Evolutionary conservation across 2,888 invertebrate genomes (phyloP), one percentile per base, ranked within the genome.

Genomic region (Zootermopsis nevadensis): DNA sequence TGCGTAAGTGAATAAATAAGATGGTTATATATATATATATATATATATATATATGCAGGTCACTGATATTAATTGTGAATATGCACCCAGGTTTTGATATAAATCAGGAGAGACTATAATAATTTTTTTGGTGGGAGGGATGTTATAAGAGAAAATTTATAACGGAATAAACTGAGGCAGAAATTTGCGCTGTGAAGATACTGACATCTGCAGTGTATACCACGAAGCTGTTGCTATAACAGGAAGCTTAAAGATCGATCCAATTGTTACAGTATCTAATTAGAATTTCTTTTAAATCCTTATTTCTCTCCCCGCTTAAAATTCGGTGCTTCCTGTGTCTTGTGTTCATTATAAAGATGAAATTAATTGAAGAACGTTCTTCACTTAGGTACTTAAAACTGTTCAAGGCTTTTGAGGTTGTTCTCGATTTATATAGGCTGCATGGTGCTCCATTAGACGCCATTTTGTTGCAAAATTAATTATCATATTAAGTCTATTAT

Each of bases 361-460:
- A 81, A 81, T 81, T 81, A 81, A 81, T 81, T 81, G 81, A 81
- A 72, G 81, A 72, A 53, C 31, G 24, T 33, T 33, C 81, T 72
- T 19, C 8, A 55, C 35, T 55, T 55, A 55, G 35, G 30, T 55
- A 30, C 79, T 79, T 79, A 79, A 79, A 60, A 79, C 79, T 79
- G 53, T 79, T 31, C 79, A 31, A 53, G 12, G 74, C 6, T 19
- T 48, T 15, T 15, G 22, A 19, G 19, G 4, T 48, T 1, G 19
- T 19, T 48, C 48, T 48, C 19, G 19, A 48, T 48, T 15, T 48
- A 15, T 48, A 48, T 48, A 48, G n/a, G n/a, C n/a, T n/a, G n/a
- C 48, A 15, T 48, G 48, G 48, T 48, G 48, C 48, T 48, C 48
- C 48, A 48, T 48, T 15, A 48, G 48, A 48, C 48, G 19, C 48